These are phyloP conservation scores for Zaprionus tsacasi DNA, from an alignment of 1,140 invertebrate species.

Conservation along the genomic window DNA sequence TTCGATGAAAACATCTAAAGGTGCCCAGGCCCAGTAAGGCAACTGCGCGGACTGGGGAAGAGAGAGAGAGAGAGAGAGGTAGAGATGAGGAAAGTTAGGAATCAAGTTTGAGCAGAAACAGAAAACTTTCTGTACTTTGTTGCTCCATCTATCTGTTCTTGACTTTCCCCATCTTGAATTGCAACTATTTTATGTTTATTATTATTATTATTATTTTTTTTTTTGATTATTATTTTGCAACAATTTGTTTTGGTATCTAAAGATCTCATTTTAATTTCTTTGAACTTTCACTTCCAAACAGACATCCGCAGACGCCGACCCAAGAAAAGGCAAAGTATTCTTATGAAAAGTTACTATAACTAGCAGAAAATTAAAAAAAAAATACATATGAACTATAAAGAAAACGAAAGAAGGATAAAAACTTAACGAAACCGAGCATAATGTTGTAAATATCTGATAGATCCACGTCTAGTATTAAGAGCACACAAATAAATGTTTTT, in stretches of 20 bases:
- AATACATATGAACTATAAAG: not conserved
- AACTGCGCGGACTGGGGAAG: conserved; percentile 19
- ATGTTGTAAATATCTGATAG: conserved; percentile 57
- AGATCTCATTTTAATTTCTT: conserved; percentile 77
- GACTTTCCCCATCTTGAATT: not conserved
- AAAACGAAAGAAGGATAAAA: conserved; percentile 30
- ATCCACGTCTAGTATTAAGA: conserved; percentile 49
- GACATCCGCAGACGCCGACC: conserved; percentile 61
- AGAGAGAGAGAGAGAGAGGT: not conserved
- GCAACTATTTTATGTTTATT: conserved; percentile 22
- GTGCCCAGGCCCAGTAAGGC: conserved; percentile 31
- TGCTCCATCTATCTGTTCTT: conserved; percentile 1
- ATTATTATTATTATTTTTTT: conserved; percentile 20
- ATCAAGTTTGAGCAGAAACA: not conserved
- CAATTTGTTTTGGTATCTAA: conserved; percentile 69
- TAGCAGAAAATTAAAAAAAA: conserved; percentile 10
- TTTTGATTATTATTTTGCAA: conserved; percentile 32
- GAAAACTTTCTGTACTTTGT: not conserved
- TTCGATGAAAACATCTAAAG: conserved; percentile 75
- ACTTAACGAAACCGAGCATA: conserved; percentile 41
- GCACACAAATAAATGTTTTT: conserved; percentile 38
- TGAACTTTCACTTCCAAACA: conserved; percentile 56
- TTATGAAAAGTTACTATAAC: conserved; percentile 63
- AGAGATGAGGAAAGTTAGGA: not conserved
- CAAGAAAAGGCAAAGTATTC: conserved; percentile 68